A percentile compares a stretch with the other conserved stretches of the same genome.
phyloP scores from a whole-genome alignment of 2,888 invertebrate genomes.

The Phortica magna region DNA sequence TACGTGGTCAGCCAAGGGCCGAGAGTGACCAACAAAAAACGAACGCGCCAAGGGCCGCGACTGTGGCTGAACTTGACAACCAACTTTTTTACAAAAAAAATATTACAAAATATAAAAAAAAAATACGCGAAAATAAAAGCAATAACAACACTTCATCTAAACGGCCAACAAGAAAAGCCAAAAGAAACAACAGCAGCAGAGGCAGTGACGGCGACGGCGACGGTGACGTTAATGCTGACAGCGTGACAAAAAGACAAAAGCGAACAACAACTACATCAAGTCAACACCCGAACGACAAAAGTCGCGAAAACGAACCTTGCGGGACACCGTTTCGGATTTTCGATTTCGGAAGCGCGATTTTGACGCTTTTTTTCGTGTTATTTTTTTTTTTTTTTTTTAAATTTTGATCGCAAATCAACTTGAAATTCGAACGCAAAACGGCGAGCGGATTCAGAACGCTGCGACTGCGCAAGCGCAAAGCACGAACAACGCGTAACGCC shows the following conservation, averaged over 20 bases:
- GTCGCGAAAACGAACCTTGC: slow-evolving; percentile 15
- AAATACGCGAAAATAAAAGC: background rate
- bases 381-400: slow-evolving; percentile 38
- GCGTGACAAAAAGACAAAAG: too few relatives aligned
- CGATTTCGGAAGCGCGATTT: slow-evolving; percentile 59
- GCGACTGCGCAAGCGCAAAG: slow-evolving; percentile 72
- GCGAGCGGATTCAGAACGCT: slow-evolving; percentile 71
- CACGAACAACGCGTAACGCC: slow-evolving; percentile 58
- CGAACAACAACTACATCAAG: background rate
- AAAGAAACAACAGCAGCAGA: background rate
- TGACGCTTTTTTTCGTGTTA: slow-evolving; percentile 43
- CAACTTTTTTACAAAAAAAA: background rate
- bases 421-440: slow-evolving; percentile 66
- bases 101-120: background rate
- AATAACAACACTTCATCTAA: background rate
- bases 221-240: too few relatives aligned
- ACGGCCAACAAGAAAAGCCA: background rate
- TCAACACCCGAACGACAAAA: background rate
- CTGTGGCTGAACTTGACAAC: background rate
- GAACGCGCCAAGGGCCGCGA: background rate
- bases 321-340: slow-evolving; percentile 19
- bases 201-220: too few relatives aligned
- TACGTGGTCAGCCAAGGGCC: too few relatives aligned
- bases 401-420: slow-evolving; percentile 51
- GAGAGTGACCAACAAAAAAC: background rate